Evolutionary conservation across 1,140 invertebrate genomes (phyloP).

Genomic region (Amphibalanus amphitrite): DNA sequence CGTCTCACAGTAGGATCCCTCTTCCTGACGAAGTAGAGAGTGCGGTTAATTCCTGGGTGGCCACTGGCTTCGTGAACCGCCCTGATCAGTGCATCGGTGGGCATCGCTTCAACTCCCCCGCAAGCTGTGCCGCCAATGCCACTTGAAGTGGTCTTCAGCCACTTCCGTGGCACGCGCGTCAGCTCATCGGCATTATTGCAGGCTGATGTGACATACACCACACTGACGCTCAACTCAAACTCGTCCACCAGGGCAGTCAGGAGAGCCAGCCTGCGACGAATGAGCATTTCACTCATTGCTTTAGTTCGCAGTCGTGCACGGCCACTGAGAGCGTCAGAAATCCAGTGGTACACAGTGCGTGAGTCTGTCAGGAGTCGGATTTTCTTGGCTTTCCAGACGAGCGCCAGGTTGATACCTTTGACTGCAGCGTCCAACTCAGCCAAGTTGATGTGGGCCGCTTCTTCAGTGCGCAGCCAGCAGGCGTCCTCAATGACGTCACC

Average conservation of each 20-base stretch:
- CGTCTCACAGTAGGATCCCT: background rate
- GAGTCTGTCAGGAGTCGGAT: conserved; percentile 10
- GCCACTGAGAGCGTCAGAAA: background rate
- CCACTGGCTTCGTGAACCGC: background rate
- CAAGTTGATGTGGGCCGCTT: conserved; percentile 11
- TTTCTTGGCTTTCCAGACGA: conserved; percentile 7
- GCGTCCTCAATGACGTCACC: conserved; percentile 7
- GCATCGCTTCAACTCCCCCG: background rate
- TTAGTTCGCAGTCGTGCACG: background rate
- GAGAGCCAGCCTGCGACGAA: background rate
- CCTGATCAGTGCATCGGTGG: background rate
- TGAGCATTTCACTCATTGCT: background rate
- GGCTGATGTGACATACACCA: background rate
- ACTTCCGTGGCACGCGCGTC: background rate
- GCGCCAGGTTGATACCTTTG: conserved; percentile 8
- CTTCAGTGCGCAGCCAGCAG: conserved; percentile 5
- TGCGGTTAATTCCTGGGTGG: background rate
- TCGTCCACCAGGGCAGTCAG: background rate
- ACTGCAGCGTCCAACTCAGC: conserved; percentile 13
- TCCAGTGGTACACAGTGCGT: background rate
- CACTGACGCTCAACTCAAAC: background rate
- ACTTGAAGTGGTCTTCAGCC: background rate
- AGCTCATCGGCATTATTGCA: background rate
- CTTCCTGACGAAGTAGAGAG: background rate
- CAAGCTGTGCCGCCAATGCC: background rate